phyloP scores from a whole-genome alignment of 2,888 invertebrate genomes.

The Megaustenia siamemsis region DNA sequence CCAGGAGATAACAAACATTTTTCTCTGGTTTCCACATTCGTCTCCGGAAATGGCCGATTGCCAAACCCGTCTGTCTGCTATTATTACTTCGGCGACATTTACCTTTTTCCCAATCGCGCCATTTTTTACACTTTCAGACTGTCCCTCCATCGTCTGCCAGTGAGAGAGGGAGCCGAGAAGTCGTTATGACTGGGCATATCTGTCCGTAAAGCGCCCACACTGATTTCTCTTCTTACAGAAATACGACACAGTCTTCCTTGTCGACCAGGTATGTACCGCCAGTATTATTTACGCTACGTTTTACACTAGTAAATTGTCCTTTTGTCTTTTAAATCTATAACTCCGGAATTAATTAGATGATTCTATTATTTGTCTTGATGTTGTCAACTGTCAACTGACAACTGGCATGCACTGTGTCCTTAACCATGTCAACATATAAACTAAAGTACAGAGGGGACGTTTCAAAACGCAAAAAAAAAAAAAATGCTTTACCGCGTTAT shows the following conservation, averaged over 20 bases:
- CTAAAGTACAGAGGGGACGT: no score
- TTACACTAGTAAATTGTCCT: background rate
- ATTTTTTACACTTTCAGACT: background rate
- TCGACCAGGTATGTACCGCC: background rate
- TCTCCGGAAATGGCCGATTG: background rate
- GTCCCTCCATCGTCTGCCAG: background rate
- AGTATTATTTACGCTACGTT: background rate
- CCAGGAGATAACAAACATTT: background rate
- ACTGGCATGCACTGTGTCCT: no score
- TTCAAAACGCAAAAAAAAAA: no score
- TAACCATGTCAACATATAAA: no score
- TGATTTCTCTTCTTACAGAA: background rate
- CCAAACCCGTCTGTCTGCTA: background rate
- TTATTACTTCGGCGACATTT: background rate
- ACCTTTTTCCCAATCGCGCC: background rate
- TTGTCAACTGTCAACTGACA: no score
- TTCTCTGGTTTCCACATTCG: background rate
- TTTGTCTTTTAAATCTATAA: no score
- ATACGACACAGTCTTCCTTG: background rate
- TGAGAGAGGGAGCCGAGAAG: background rate
- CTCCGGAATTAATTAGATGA: no score
- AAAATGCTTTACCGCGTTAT: no score
- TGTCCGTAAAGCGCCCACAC: background rate
- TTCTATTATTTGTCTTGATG: no score
- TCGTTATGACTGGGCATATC: background rate